Evolutionary conservation across 1,140 invertebrate genomes (phyloP).

Genomic region (Sminthurides bifidus): DNA sequence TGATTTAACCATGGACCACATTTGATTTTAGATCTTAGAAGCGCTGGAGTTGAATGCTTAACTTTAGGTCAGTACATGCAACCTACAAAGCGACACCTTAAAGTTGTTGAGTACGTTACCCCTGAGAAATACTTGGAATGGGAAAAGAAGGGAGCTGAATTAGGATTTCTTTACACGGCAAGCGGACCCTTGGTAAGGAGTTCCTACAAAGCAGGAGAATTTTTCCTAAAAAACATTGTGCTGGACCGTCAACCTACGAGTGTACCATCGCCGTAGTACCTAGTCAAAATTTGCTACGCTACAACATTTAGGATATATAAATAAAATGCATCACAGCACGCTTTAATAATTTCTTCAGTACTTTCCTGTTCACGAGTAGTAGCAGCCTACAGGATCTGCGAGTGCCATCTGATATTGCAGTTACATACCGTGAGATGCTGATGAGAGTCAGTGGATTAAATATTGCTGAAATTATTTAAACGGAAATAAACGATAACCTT

Average conservation of each 20-base stretch:
- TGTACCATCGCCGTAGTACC: no score
- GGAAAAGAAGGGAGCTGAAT: slow-evolving; percentile 67
- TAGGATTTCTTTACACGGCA: slow-evolving; percentile 94
- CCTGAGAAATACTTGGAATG: slow-evolving; percentile 88
- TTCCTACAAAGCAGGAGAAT: slow-evolving; percentile 94
- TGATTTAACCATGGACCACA: slow-evolving; percentile 3
- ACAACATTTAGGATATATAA: no score
- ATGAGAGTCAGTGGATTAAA: not conserved
- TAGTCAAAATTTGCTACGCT: no score
- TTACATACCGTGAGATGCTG: not conserved
- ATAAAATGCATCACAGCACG: not conserved
- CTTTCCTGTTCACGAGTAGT: not conserved
- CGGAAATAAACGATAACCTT: not conserved
- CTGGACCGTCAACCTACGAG: no score
- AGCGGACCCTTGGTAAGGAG: slow-evolving; percentile 94
- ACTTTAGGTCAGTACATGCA: slow-evolving; percentile 99
- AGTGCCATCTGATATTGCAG: not conserved
- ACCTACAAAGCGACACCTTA: slow-evolving; percentile 89
- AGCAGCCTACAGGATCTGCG: not conserved
- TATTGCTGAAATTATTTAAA: not conserved
- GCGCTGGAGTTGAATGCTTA: slow-evolving; percentile 77
- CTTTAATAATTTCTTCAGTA: not conserved
- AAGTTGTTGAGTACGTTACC: slow-evolving; percentile 93
- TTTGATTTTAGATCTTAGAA: slow-evolving; percentile 55
- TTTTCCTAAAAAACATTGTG: slow-evolving; percentile 70